Evolutionary conservation across 2,113 vertebrate species (phyloP), one percentile per base, ranked within the genome.

Genomic region (Lynx canadensis): DNA sequence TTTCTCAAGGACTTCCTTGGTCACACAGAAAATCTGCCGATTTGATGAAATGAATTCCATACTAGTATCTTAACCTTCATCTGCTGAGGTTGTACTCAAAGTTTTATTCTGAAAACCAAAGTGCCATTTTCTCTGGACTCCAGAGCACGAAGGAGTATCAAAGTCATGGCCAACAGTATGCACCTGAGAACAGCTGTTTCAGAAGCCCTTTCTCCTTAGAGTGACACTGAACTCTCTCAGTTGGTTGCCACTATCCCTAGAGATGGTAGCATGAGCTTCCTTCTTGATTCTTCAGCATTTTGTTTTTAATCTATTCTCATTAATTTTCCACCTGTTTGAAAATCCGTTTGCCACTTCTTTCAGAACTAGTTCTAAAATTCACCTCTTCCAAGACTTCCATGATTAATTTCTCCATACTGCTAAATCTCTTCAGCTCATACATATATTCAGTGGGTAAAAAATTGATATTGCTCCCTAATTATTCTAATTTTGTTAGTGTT

Each of bases 401-500:
- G 33, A 81, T 85, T 80, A 87, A 89, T 36, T 96, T 93, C 65
- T 82, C 50, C 23, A 13, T 45, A 89, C 15, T 73, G 78, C 52
- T 73, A 79, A 81, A 82, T 94, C 65, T 91, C 41, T 90, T 92
- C 33, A 89, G 68, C 60, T 93, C 78, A 87, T 21, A 83, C 19
- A 48, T 31, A 68, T 50, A 82, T 78, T 97, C 33, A n/a, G 6
- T 52, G 87, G 71, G 76, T 78, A 91, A 65, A 66, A 94, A 88
- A 92, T 1, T 93, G 71, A 94, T 88, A 31, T 27, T 90, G 12
- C 69, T 31, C 48, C 69, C 48, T 65, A 84, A 76, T 91, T 80
- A 96, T 95, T 94, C 83, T 74, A 93, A 41, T 92, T 95, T 68
- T 88, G 23, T 65, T 96, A 86, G 29, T 92, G 25, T 96, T 96